Percentiles rank a stretch among this genome's conserved stretches.
Conservation (phyloP, 2,888 invertebrate species). For the Unio delphinus region DNA sequence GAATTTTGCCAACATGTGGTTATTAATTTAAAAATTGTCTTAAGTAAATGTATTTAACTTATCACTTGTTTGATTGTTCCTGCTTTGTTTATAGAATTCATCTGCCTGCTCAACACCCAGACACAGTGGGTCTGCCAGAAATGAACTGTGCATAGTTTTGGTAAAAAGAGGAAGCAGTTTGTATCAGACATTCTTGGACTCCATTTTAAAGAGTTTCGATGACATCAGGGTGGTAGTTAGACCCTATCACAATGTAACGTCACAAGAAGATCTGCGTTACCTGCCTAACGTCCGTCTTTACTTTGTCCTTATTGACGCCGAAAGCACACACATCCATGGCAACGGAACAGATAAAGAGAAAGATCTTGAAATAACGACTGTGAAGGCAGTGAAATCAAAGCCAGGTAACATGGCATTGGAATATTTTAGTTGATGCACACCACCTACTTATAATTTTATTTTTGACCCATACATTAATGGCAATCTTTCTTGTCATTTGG, state of each 20-base stretch:
- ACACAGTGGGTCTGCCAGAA: conserved; percentile 40
- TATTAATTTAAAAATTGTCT: too few species aligned
- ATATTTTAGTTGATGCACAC: too few species aligned
- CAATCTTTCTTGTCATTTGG: too few species aligned
- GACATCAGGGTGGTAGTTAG: conserved; percentile 49
- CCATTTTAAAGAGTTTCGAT: conserved; percentile 51
- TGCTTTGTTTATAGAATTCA: conserved; percentile 34
- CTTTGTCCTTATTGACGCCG: conserved; percentile 53
- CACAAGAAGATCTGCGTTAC: conserved; percentile 47
- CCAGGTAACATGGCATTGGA: conserved; percentile 31
- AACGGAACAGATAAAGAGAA: conserved; percentile 39
- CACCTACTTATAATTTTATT: too few species aligned
- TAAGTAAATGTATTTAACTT: too few species aligned
- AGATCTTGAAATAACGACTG: conserved; percentile 45
- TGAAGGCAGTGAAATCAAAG: conserved; percentile 49
- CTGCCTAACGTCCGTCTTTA: conserved; percentile 56
- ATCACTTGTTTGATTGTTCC: too few species aligned
- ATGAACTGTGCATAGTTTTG: conserved; percentile 54
- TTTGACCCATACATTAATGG: too few species aligned
- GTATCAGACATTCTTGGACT: conserved; percentile 42
- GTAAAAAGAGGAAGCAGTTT: conserved; percentile 48
- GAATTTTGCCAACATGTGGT: too few species aligned
- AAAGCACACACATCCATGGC: conserved; percentile 33
- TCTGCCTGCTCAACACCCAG: conserved; percentile 51
- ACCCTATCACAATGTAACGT: conserved; percentile 50